These are phyloP conservation scores for Mustela nigripes DNA, from an alignment of 2,113 vertebrate species.

Conservation along the genomic window DNA sequence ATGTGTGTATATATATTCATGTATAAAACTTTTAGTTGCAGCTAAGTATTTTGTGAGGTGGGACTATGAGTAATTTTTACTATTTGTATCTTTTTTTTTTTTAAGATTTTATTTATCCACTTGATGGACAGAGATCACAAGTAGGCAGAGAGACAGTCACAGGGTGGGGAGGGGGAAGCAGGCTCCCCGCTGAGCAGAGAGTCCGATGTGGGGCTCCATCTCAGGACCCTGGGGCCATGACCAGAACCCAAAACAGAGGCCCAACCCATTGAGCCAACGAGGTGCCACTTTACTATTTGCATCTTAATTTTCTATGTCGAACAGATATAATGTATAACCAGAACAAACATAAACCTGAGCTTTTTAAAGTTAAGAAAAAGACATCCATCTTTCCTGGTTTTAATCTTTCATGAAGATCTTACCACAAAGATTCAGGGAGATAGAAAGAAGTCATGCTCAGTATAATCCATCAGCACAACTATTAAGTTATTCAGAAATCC, in stretches of 20 bases:
- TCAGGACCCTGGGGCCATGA: too few species aligned
- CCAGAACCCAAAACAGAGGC: too few species aligned
- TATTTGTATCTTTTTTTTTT: background rate
- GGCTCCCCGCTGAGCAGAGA: too few species aligned
- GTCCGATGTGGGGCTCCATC: too few species aligned
- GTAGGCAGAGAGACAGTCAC: too few species aligned
- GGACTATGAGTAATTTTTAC: background rate
- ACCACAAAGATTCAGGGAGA: background rate
- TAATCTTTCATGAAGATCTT: background rate
- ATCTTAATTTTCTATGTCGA: constrained; percentile 38
- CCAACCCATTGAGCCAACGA: too few species aligned
- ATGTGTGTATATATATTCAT: background rate
- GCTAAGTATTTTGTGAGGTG: constrained; percentile 4
- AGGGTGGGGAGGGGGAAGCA: too few species aligned
- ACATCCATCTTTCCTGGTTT: background rate
- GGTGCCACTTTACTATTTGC: background rate
- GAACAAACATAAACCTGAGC: background rate
- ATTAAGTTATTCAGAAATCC: background rate
- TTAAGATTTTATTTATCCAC: background rate
- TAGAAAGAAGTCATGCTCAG: background rate
- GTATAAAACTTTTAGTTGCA: background rate
- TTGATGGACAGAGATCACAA: too few species aligned
- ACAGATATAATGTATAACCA: background rate
- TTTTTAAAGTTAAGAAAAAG: constrained; percentile 18
- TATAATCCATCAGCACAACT: background rate